These are phyloP conservation scores for Tenthredo distinguenda DNA, from an alignment of 2,888 invertebrate species.

Conservation along the genomic window DNA sequence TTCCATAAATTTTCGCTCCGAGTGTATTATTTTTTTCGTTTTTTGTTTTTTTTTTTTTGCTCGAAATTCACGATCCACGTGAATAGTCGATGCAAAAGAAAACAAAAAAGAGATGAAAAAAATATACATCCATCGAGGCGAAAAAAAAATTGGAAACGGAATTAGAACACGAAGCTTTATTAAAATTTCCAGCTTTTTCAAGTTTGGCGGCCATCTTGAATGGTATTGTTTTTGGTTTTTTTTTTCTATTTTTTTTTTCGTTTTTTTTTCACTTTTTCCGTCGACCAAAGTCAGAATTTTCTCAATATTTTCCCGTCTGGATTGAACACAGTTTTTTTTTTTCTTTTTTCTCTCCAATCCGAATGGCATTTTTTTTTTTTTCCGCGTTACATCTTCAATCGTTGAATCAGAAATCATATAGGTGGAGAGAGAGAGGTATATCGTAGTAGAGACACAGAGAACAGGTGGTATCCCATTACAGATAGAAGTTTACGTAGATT, in stretches of 20 bases:
- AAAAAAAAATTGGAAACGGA: conserved; percentile 64
- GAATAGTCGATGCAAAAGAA: not conserved
- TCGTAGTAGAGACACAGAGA: not conserved
- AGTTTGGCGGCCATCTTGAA: conserved; percentile 69
- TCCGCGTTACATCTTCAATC: not conserved
- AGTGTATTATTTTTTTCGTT: not conserved
- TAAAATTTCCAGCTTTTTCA: conserved; percentile 76
- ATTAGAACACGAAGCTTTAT: conserved; percentile 63
- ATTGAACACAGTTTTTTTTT: not conserved
- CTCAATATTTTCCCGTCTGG: not conserved
- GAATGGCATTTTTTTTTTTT: not conserved
- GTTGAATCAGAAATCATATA: not conserved
- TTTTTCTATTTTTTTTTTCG: not conserved
- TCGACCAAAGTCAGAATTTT: conserved; percentile 45
- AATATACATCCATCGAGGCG: conserved; percentile 36
- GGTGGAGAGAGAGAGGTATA: not conserved
- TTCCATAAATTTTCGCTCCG: conserved; percentile 40
- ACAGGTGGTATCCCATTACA: conserved; percentile 34
- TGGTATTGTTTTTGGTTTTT: conserved; percentile 54
- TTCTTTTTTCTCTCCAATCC: not conserved
- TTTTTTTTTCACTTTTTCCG: conserved; percentile 52
- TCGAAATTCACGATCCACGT: not conserved
- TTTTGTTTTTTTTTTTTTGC: not conserved
- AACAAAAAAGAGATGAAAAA: not conserved
- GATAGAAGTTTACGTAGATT: not conserved